Percentiles rank a stretch among this genome's conserved stretches.
Evolutionary conservation across 2,888 invertebrate genomes (phyloP).

Genomic region (Odontocerum albicorne): DNA sequence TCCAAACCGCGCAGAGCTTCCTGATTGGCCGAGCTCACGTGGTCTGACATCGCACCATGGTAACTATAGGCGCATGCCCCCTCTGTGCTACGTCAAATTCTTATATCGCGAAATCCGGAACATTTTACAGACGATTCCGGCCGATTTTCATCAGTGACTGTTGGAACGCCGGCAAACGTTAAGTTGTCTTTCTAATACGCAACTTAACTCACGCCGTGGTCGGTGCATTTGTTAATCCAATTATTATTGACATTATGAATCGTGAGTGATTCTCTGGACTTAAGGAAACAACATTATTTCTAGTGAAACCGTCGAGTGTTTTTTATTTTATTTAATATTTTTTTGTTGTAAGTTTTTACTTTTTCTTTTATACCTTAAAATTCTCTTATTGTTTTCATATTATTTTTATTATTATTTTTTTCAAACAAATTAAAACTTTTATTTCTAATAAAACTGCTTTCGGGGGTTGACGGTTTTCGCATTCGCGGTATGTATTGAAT

Average conservation of each 20-base stretch:
- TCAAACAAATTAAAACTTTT: neutral
- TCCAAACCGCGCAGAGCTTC: conserved; percentile 44
- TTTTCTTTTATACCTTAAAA: too few species aligned
- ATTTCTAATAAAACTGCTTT: conserved; percentile 23
- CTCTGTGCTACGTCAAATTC: conserved; percentile 46
- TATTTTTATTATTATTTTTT: neutral
- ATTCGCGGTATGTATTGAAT: conserved; percentile 28
- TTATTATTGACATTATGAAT: conserved; percentile 8
- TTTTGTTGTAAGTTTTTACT: conserved; percentile 25
- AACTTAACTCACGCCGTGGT: too few species aligned
- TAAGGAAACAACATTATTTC: conserved; percentile 1
- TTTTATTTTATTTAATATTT: conserved; percentile 14
- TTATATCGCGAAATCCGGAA: conserved; percentile 35
- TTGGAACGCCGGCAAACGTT: conserved; percentile 21
- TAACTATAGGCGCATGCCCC: conserved; percentile 44
- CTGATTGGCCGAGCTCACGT: conserved; percentile 69
- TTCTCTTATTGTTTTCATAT: conserved; percentile 13
- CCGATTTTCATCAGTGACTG: conserved; percentile 31
- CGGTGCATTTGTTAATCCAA: conserved; percentile 18
- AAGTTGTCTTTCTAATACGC: neutral
- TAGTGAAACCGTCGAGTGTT: too few species aligned
- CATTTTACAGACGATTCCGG: conserved; percentile 23
- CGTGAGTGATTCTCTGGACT: conserved; percentile 16
- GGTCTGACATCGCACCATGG: conserved; percentile 78
- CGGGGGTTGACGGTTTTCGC: conserved; percentile 36